Evolutionary conservation across 2,113 vertebrate species (phyloP).

Genomic region (Chelonoidis abingdonii): DNA sequence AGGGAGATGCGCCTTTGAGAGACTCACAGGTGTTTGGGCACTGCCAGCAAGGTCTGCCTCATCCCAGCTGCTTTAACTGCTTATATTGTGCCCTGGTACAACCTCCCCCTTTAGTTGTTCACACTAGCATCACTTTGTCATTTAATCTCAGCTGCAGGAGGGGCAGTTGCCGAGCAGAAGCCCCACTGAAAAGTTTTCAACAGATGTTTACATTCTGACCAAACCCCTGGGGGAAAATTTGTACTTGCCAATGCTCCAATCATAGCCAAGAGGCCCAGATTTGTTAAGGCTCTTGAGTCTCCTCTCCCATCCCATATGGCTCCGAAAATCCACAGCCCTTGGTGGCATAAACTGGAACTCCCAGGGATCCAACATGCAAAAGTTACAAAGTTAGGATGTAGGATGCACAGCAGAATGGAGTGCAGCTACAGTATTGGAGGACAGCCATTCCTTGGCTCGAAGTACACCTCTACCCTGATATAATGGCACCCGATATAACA

Average conservation of each 20-base stretch:
- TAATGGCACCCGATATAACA: no score
- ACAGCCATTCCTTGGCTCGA: neutral
- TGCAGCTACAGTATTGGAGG: neutral
- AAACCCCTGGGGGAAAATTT: neutral
- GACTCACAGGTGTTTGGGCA: slow-evolving; percentile 42
- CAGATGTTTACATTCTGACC: neutral
- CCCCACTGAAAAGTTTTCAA: slow-evolving; percentile 20
- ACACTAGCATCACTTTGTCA: slow-evolving; percentile 14
- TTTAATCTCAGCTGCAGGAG: slow-evolving; percentile 53
- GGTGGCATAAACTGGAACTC: neutral
- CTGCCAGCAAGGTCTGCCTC: slow-evolving; percentile 44
- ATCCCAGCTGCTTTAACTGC: slow-evolving; percentile 6
- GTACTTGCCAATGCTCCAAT: neutral
- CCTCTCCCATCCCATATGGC: neutral
- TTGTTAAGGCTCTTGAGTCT: neutral
- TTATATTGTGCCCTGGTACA: neutral
- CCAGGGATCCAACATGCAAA: neutral
- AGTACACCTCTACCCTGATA: no score
- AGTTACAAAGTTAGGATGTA: neutral
- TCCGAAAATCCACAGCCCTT: neutral
- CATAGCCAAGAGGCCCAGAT: neutral
- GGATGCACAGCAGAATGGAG: neutral
- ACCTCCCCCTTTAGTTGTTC: slow-evolving; percentile 32
- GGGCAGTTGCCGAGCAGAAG: slow-evolving; percentile 44
- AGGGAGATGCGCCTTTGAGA: neutral